Evolutionary conservation across 2,888 invertebrate genomes (phyloP), one percentile per base, ranked within the genome.

Genomic region (Chironomus tentans): DNA sequence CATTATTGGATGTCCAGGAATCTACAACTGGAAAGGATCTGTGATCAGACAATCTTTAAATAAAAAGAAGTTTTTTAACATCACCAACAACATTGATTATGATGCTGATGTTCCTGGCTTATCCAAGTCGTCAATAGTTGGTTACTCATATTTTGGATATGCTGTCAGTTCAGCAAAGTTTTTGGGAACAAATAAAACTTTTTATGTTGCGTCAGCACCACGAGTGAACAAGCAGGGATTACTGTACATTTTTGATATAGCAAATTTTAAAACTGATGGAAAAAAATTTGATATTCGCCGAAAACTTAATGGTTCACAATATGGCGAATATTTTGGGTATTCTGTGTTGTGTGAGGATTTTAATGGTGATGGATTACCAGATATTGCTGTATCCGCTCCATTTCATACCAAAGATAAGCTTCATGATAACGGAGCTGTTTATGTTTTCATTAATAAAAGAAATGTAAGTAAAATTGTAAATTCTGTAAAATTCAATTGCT

Each of bases 251-350:
- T 77, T 77, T 50, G 76, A 75, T 48, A 70, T 24, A 24, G 3
- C 71, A 46, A 70, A 68, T n/a, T n/a, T n/a, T n/a, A 70, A 68
- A 18, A 61, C 62, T 48, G 48, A 13, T 22, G n/a, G 4, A 13
- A 78, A 79, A 0, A 77, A 78, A 10, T 83, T 84, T 22, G 79
- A 79, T 3, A 82, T 81, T 68, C 80, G 79, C 65, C 80, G 80
- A 50, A 81, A 82, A n/a, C 84, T 84, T 76, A 80, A 80, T 3
- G 88, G 88, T 0, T 79, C 81, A 10, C 86, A 87, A 78, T 82
- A 87, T 76, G 90, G 90, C 0, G 89, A 89, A 79, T 90, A 89
- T 81, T 91, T 89, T 79, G 91, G 91, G 0, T 86, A 87, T 22
- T 81, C 88, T 2, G 79, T 91, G 10, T 81, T 88, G 15, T 86